Evolutionary conservation across 2,113 vertebrate genomes (phyloP).

Genomic region (Takifugu flavidus): DNA sequence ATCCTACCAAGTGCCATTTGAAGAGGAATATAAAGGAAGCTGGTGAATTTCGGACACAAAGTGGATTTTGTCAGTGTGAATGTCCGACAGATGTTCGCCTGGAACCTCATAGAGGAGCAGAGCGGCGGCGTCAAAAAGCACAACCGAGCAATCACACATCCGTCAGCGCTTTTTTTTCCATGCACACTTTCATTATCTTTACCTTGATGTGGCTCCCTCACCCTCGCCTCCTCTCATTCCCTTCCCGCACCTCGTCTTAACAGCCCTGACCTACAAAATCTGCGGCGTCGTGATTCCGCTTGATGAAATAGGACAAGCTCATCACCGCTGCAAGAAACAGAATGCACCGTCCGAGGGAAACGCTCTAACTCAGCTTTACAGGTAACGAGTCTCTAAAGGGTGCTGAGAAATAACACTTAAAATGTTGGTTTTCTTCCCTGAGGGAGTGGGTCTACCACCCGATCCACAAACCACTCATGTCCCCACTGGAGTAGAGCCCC

Average conservation of each 20-base stretch:
- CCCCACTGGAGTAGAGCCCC: too few species aligned
- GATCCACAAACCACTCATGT: too few species aligned
- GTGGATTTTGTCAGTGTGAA: too few species aligned
- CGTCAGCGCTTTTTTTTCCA: conserved; percentile 11
- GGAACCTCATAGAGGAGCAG: conserved; percentile 6
- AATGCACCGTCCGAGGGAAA: conserved; percentile 9
- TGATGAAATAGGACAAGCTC: conserved; percentile 29
- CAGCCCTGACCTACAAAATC: conserved; percentile 48
- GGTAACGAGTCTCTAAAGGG: background rate
- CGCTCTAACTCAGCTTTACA: conserved; percentile 2
- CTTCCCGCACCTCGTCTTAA: conserved; percentile 8
- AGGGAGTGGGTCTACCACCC: too few species aligned
- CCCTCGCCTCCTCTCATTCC: conserved; percentile 12
- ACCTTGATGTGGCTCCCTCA: conserved; percentile 10
- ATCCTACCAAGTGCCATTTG: too few species aligned
- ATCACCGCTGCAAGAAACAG: conserved; percentile 4
- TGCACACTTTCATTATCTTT: conserved; percentile 8
- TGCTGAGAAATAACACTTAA: background rate
- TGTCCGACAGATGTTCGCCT: too few species aligned
- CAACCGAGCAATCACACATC: conserved; percentile 36
- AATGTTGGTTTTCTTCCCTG: too few species aligned
- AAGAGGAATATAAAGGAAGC: too few species aligned
- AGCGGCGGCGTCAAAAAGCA: conserved; percentile 36
- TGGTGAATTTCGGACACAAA: too few species aligned
- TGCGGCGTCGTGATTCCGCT: conserved; percentile 31